phyloP scores from a whole-genome alignment of 2,797 vertebrate species.

The Artibeus jamaicensis region DNA sequence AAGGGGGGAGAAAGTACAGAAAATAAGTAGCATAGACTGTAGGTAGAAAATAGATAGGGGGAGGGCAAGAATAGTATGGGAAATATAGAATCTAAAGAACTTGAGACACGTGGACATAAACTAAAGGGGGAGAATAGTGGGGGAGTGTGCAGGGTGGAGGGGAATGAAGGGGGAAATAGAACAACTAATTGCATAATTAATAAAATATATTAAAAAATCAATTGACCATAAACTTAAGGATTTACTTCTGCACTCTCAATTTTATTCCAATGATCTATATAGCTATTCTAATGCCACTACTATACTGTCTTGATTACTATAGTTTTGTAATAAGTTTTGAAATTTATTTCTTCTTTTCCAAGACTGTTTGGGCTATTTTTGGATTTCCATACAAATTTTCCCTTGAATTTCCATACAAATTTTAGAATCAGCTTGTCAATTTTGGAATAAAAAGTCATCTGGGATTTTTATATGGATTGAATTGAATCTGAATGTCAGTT shows the following conservation, averaged over 20 bases:
- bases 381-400: too few species aligned
- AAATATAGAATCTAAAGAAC: too few species aligned
- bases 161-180: too few species aligned
- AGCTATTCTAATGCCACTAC: neutral
- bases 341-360: slow-evolving; percentile 3
- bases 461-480: neutral
- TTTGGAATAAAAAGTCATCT: neutral
- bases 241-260: neutral
- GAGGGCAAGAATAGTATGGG: too few species aligned
- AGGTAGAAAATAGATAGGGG: too few species aligned
- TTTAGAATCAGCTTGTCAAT: slow-evolving; percentile 15
- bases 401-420: neutral
- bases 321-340: neutral
- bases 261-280: neutral
- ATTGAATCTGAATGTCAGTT: neutral
- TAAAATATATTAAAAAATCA: too few species aligned
- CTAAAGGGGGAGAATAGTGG: too few species aligned
- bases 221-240: neutral
- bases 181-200: too few species aligned
- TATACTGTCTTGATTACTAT: neutral
- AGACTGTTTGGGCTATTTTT: neutral
- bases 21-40: too few species aligned
- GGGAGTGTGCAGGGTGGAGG: too few species aligned
- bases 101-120: too few species aligned
- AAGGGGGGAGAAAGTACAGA: too few species aligned